A percentile compares a stretch with the other conserved stretches of the same genome.
phyloP scores from a whole-genome alignment of 2,113 vertebrate species.

The Ascaphus truei region DNA sequence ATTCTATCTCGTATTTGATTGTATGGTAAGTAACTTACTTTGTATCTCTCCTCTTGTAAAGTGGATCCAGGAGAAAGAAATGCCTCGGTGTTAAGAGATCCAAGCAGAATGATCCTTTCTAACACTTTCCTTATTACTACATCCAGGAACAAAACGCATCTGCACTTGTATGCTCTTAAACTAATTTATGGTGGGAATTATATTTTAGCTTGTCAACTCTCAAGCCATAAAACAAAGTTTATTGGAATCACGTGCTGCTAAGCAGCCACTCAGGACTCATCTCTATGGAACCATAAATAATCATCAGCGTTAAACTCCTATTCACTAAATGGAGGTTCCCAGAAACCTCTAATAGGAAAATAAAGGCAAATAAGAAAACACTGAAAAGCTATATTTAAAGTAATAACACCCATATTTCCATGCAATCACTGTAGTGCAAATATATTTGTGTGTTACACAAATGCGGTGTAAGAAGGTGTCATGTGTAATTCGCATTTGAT shows the following conservation, averaged over 20 bases:
- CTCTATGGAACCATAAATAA: slow-evolving; percentile 96
- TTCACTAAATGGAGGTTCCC: slow-evolving; percentile 73
- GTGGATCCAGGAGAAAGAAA: slow-evolving; percentile 46
- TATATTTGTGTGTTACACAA: no score
- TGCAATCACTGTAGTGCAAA: no score
- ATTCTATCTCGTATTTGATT: not conserved
- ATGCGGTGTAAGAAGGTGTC: no score
- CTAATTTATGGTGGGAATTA: slow-evolving; percentile 99
- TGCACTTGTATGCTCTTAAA: slow-evolving; percentile 91
- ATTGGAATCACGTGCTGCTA: slow-evolving; percentile 98
- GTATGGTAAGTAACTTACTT: slow-evolving; percentile 71
- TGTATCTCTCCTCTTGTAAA: slow-evolving; percentile 51
- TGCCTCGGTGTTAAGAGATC: slow-evolving; percentile 57
- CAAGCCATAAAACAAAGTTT: slow-evolving; percentile 99
- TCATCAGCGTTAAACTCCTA: slow-evolving; percentile 90
- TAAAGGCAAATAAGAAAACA: not conserved
- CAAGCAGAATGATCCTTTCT: slow-evolving; percentile 60
- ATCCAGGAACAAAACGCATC: slow-evolving; percentile 85
- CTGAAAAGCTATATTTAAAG: slow-evolving; percentile 1
- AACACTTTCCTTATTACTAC: slow-evolving; percentile 74
- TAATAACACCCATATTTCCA: no score
- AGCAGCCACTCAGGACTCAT: slow-evolving; percentile 93
- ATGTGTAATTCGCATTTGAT: no score
- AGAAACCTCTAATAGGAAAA: slow-evolving; percentile 33
- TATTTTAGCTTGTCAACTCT: slow-evolving; percentile 99